Conservation (phyloP, 2,113 vertebrate genomes). For the Natator depressus region DNA sequence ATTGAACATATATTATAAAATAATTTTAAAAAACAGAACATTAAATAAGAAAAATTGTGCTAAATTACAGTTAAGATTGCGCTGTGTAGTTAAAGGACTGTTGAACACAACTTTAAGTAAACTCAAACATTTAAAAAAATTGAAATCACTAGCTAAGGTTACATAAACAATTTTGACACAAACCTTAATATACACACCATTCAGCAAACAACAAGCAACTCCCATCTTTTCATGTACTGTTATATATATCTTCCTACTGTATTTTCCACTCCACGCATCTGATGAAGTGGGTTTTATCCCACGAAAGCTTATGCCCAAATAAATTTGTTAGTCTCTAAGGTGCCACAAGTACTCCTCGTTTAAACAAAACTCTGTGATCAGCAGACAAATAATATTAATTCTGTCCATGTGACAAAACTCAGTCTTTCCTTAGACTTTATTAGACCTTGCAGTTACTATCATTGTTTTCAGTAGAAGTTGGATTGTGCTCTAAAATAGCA, state of each 20-base stretch:
- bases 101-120: not conserved
- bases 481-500: not conserved
- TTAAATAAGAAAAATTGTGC: not conserved
- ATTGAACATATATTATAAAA: not conserved
- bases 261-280: too few relatives aligned
- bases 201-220: not conserved
- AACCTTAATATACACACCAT: not conserved
- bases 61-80: not conserved
- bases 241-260: too few relatives aligned
- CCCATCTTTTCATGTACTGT: too few relatives aligned
- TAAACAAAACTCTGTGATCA: not conserved
- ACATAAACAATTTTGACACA: not conserved
- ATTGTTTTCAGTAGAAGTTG: rapidly evolving
- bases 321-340: too few relatives aligned
- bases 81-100: not conserved
- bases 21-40: not conserved
- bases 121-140: not conserved
- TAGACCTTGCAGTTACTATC: too few relatives aligned
- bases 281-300: too few relatives aligned
- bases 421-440: too few relatives aligned
- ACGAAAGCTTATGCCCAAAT: too few relatives aligned
- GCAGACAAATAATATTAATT: not conserved
- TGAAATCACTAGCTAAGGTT: not conserved
- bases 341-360: too few relatives aligned
- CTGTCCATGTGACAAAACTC: not conserved